phyloP scores from a whole-genome alignment of 2,888 invertebrate genomes.

The Polia nebulosa region DNA sequence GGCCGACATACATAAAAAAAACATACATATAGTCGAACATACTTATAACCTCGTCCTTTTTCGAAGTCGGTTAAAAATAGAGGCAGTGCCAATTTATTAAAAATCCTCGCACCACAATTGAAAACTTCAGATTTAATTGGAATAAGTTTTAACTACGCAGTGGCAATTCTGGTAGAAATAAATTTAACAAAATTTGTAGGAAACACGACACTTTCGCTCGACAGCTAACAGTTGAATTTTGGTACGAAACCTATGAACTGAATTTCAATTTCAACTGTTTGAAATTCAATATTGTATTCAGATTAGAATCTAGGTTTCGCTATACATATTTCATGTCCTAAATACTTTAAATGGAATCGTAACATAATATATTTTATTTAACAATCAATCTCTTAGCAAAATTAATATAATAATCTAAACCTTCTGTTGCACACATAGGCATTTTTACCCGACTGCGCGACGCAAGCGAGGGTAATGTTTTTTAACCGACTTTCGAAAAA shows the following conservation, averaged over 20 bases:
- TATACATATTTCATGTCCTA: background rate
- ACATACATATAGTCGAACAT: no score
- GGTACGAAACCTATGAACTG: background rate
- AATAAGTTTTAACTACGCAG: conserved; percentile 25
- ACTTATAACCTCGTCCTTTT: no score
- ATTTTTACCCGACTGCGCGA: no score
- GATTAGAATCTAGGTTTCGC: background rate
- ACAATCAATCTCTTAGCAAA: no score
- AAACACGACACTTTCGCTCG: background rate
- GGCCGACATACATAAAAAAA: no score
- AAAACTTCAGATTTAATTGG: conserved; percentile 7
- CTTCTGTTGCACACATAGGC: no score
- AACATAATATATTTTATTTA: no score
- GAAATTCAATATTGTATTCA: background rate
- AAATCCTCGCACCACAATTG: background rate
- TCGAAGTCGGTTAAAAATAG: background rate
- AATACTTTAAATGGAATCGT: background rate
- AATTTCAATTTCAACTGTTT: conserved; percentile 1
- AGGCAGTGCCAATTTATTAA: background rate
- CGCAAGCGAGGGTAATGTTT: no score
- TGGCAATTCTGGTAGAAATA: background rate
- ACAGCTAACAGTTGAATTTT: background rate
- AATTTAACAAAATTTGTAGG: background rate
- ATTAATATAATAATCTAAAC: no score
- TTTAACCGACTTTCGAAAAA: no score